Conservation (phyloP, 2,888 invertebrate genomes). For the Latrodectus elegans region DNA sequence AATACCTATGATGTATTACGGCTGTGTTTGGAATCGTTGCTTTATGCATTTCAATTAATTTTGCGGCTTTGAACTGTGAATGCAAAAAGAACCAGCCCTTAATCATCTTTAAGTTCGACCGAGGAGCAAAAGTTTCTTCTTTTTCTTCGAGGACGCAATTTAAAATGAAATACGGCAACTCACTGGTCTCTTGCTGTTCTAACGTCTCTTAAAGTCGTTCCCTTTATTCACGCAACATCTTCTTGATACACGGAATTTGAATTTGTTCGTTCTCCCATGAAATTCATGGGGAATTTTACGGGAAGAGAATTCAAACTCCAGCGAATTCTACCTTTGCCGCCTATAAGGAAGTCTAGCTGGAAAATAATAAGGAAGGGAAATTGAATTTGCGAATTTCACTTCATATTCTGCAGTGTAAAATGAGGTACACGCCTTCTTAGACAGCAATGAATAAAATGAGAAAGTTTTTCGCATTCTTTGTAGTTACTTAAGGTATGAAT, state of each 20-base stretch:
- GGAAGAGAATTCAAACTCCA: neutral
- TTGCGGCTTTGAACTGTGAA: too few relatives aligned
- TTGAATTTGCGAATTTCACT: neutral
- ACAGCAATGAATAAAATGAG: too few relatives aligned
- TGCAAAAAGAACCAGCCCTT: too few relatives aligned
- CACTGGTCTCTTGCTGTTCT: conserved; percentile 30
- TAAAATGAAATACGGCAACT: conserved; percentile 35
- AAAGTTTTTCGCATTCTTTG: too few relatives aligned
- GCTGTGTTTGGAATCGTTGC: too few relatives aligned
- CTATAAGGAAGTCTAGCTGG: neutral
- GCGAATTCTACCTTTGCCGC: too few relatives aligned
- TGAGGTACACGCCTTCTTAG: neutral
- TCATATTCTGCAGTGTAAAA: neutral
- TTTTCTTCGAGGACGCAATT: conserved; percentile 17
- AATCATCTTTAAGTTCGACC: too few relatives aligned
- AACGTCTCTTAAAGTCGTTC: conserved; percentile 48
- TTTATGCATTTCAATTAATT: too few relatives aligned
- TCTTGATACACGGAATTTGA: conserved; percentile 51
- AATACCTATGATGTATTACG: too few relatives aligned
- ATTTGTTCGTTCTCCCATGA: conserved; percentile 33
- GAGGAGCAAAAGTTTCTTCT: neutral
- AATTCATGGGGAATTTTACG: neutral
- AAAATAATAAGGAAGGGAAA: neutral
- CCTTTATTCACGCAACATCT: conserved; percentile 46
- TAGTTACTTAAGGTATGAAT: too few relatives aligned